Evolutionary conservation across 2,797 vertebrate species (phyloP).

Genomic region (Octomys mimax): DNA sequence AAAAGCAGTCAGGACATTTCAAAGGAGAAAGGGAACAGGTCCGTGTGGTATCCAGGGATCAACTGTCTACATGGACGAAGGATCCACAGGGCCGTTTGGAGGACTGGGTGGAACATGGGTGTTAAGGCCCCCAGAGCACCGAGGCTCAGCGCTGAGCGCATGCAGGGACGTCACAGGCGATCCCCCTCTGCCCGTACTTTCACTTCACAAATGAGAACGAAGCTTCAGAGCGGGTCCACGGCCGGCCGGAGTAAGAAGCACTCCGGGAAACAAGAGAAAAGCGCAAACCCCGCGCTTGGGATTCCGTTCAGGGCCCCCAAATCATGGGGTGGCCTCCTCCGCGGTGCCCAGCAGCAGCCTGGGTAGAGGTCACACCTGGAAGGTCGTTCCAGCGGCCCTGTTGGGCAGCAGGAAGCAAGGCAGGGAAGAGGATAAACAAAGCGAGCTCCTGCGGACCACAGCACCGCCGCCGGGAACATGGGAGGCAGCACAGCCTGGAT

Average conservation of each 20-base stretch:
- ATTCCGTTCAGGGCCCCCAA: not conserved
- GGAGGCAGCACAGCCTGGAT: not conserved
- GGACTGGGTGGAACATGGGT: not conserved
- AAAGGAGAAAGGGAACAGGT: not conserved
- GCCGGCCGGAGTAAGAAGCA: not conserved
- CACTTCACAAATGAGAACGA: constrained; percentile 15
- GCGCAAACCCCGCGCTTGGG: not conserved
- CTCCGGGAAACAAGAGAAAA: constrained; percentile 19
- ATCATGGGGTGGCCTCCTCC: not conserved
- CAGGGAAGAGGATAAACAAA: not conserved
- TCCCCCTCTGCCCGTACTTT: not conserved
- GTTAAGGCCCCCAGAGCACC: not conserved
- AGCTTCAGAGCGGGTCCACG: not conserved
- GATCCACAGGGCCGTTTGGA: not conserved
- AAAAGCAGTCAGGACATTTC: constrained; percentile 30
- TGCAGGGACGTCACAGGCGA: not conserved
- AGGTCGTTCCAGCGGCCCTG: not conserved
- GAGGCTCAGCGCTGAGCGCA: not conserved
- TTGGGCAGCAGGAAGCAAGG: not conserved
- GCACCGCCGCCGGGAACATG: not conserved
- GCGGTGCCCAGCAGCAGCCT: not conserved
- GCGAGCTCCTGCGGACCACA: not conserved
- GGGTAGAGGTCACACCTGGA: not conserved
- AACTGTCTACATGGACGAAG: not conserved
- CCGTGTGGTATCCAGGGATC: not conserved